Base-by-base conservation (phyloP, 2,797 vertebrate species). In the Mormyrus proboscirostris region DNA sequence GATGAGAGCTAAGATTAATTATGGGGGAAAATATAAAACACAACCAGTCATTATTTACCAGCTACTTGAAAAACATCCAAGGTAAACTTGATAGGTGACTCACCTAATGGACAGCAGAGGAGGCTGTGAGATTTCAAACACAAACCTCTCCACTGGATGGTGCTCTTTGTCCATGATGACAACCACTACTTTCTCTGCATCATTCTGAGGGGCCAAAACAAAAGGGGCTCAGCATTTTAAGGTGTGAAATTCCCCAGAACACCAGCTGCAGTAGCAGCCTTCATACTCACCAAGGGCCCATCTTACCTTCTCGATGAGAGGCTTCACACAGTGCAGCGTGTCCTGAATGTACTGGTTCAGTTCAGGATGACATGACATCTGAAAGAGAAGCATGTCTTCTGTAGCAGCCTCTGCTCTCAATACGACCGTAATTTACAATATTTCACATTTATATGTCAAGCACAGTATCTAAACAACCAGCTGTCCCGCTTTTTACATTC, bases 291-390 rank as follows among this genome's bases (percentile, higher is more conserved):
- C 22, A 3, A 76, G 38, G 14, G 16, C 14, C 73, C 33, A n/a
- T 16, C 94, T 95, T 89, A 99, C 99, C 97, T 99, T 99, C 92
- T 99, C 98, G 16, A 99, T 97, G 87, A 99, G 96, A 0, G 98
- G 99, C 93, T 98, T 99, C 2, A 99, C 94, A 29, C 99, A 99
- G 84, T 99, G 97, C 87, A 99, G 94, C 0, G 98, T 99, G 91
- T 99, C 99, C 94, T 99, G 98, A 86, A 99, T 99, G 69, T 99
- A 99, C 90, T 96, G 98, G 91, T 99, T 99, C 92, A 99, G 93
- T 91, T 99, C 98, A 0, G 98, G 98, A 89, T 99, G 98, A 91
- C 98, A 98, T 76, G 98, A 99, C 98, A 99, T 99, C 98, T 99
- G 89, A 25, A 88, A 93, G 90, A 93, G 25, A 86, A 89, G 93